Base-by-base conservation (phyloP, 1,140 invertebrate species). In the Leguminivora glycinivorella region DNA sequence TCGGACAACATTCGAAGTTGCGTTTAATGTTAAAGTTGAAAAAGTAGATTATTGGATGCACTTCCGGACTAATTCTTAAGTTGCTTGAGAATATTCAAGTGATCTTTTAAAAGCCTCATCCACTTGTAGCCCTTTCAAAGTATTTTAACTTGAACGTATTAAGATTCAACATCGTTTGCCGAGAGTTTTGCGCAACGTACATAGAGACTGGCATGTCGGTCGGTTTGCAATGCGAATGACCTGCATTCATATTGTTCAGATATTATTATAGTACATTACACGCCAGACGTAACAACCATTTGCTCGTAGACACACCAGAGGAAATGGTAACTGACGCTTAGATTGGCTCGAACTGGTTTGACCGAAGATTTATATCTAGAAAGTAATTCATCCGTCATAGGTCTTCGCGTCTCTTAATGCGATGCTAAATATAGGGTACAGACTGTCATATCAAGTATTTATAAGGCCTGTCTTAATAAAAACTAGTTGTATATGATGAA, bases 191-290 rank as follows among this genome's bases (percentile, higher is more conserved):
- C 58, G 58, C 58, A 63, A 63, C n/a, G 56, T 17, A 58, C 24
- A 63, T 34, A 63, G 25, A 63, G 43, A 52, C 43, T 22, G 43
- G 43, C 43, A 52, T 52, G 47, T 1, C 47, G 47, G 47, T 52
- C 47, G 47, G 14, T 63, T 63, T 34, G 58, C 58, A 63, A 63
- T 63, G 58, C 58, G 58, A 63, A 63, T 29, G 58, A 34, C 58
- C 58, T 63, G 58, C 25, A 58, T 63, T 63, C 58, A 63, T 63
- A 63, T 34, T 63, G 58, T 63, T 29, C 58, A 26, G 58, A 63
- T 60, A 60, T 63, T 63, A 63, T 63, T 29, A 29, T 29, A 29
- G n/a, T 63, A 63, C 58, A 63, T 63, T 63, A 63, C 58, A 63
- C n/a, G 58, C 26, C 25, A 29, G 25, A 29, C 58, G 58, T 63